phyloP scores from a whole-genome alignment of 1,140 invertebrate genomes.

The Bilobella aurantiaca region DNA sequence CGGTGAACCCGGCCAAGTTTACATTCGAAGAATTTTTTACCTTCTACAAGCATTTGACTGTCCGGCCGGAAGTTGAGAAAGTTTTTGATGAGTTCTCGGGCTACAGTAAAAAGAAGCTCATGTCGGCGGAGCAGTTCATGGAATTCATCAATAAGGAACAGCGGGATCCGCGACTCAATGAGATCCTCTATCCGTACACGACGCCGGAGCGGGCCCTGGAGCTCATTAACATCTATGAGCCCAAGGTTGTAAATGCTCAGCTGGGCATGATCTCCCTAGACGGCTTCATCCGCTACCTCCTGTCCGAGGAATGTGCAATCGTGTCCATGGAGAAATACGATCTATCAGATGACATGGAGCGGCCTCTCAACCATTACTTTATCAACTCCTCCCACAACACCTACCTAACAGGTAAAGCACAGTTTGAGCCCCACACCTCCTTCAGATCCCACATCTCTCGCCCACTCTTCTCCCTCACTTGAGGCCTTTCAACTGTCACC shows the following conservation, averaged over 20 bases:
- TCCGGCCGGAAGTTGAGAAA: slow-evolving; percentile 76
- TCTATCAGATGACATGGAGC: slow-evolving; percentile 88
- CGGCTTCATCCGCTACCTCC: slow-evolving; percentile 85
- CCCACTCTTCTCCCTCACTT: no score
- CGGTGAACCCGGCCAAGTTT: slow-evolving; percentile 71
- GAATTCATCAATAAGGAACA: slow-evolving; percentile 93
- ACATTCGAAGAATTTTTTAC: slow-evolving; percentile 87
- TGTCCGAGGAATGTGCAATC: slow-evolving; percentile 90
- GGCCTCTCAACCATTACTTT: slow-evolving; percentile 90
- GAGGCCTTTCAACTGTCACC: no score
- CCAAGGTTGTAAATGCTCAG: slow-evolving; percentile 68
- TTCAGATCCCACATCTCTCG: no score
- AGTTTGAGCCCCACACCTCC: no score
- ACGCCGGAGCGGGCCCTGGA: slow-evolving; percentile 72
- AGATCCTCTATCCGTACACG: slow-evolving; percentile 92
- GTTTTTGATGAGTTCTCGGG: slow-evolving; percentile 58
- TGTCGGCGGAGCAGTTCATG: slow-evolving; percentile 81
- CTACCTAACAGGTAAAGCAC: slow-evolving; percentile 83
- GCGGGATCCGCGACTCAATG: slow-evolving; percentile 88
- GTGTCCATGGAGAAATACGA: slow-evolving; percentile 80
- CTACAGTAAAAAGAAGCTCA: slow-evolving; percentile 56
- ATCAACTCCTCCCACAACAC: slow-evolving; percentile 98
- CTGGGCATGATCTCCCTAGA: slow-evolving; percentile 67
- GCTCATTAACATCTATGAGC: slow-evolving; percentile 82
- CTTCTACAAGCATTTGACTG: slow-evolving; percentile 82